These are phyloP conservation scores for Melanotaenia pygmaea DNA, from an alignment of 2,797 vertebrate species.

Conservation along the genomic window DNA sequence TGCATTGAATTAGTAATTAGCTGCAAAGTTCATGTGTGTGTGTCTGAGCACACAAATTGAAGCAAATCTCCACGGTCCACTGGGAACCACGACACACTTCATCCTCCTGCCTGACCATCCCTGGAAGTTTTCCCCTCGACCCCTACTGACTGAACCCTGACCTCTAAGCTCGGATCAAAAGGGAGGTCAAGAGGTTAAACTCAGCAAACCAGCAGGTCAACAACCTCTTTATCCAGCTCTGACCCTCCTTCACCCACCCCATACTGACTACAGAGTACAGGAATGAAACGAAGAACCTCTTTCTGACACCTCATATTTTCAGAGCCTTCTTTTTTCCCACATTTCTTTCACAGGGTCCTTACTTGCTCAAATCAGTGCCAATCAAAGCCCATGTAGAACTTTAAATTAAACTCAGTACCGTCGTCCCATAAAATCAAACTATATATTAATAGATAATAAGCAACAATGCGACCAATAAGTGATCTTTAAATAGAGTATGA, in stretches of 20 bases:
- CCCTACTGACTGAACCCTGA: constrained; percentile 54
- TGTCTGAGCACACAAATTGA: constrained; percentile 3
- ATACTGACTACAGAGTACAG: constrained; percentile 3
- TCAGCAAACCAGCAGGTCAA: constrained; percentile 71
- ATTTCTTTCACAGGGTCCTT: neutral
- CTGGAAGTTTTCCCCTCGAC: constrained; percentile 37
- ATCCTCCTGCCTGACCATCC: constrained; percentile 38
- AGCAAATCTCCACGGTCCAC: constrained; percentile 29
- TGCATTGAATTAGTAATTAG: constrained; percentile 16
- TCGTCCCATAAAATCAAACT: neutral
- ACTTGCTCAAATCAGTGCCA: neutral
- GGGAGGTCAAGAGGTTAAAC: constrained; percentile 74
- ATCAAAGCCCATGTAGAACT: neutral
- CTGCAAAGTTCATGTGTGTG: neutral
- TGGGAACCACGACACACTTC: constrained; percentile 59
- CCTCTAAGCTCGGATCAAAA: constrained; percentile 62
- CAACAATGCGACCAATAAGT: neutral
- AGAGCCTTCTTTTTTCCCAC: neutral
- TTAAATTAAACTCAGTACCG: neutral
- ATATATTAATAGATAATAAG: neutral
- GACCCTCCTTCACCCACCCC: constrained; percentile 23
- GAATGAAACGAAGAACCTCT: constrained; percentile 11
- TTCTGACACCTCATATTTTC: constrained; percentile 17
- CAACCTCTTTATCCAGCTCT: constrained; percentile 59
- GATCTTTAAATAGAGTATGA: neutral